Percentiles rank a stretch among this genome's conserved stretches.
Conservation (phyloP, 1,140 invertebrate genomes). For the Drosophila kohkoa region DNA sequence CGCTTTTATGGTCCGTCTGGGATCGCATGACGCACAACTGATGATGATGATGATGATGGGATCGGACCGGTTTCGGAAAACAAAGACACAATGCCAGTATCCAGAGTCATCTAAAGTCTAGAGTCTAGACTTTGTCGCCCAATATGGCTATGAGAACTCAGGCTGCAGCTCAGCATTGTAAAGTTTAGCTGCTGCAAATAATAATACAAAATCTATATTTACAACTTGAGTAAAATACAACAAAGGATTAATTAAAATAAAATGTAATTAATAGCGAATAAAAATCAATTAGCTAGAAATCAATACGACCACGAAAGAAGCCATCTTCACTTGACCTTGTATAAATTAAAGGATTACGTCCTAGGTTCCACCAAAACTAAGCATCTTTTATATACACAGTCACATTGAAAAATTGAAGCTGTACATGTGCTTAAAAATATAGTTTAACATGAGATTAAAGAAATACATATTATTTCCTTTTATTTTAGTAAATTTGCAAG, state of each 20-base stretch:
- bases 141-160: constrained; percentile 55
- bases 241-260: neutral
- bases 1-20: constrained; percentile 70
- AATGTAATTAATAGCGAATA: neutral
- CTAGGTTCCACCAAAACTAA: too few species aligned
- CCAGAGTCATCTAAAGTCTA: constrained; percentile 59
- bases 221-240: neutral
- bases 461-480: too few species aligned
- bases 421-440: too few species aligned
- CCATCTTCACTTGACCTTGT: too few species aligned
- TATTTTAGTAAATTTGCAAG: too few species aligned
- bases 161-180: constrained; percentile 10
- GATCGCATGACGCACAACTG: constrained; percentile 60
- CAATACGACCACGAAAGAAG: neutral
- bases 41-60: constrained; percentile 36
- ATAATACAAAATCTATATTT: neutral
- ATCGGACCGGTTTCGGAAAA: constrained; percentile 56
- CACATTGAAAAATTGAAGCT: too few species aligned
- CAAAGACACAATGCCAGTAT: constrained; percentile 64
- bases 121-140: constrained; percentile 62
- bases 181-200: neutral
- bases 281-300: neutral
- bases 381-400: too few species aligned
- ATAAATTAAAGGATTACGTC: too few species aligned
- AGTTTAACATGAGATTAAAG: too few species aligned